Conservation (phyloP, 2,888 invertebrate genomes). For the Clivina fossor region DNA sequence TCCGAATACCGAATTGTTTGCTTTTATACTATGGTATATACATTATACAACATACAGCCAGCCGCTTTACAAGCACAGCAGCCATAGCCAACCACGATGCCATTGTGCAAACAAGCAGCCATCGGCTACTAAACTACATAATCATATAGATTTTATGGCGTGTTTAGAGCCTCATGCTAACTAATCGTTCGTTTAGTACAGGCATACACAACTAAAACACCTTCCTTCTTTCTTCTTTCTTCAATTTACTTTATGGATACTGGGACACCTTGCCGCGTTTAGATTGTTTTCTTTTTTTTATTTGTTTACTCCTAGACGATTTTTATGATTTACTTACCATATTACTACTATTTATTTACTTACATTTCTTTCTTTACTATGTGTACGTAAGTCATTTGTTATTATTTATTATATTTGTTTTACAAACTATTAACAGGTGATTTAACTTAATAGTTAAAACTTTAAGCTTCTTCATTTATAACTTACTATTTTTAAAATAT, state of each 20-base stretch:
- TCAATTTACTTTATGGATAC: slow-evolving; percentile 28
- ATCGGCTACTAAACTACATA: slow-evolving; percentile 32
- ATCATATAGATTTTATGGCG: slow-evolving; percentile 32
- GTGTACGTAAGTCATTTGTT: not conserved
- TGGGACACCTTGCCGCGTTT: too few species aligned
- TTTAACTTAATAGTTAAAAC: too few species aligned
- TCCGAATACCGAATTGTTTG: slow-evolving; percentile 22
- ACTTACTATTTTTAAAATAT: too few species aligned
- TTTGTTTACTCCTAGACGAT: slow-evolving; percentile 20
- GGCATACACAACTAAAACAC: too few species aligned
- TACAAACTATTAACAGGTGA: too few species aligned
- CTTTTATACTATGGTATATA: too few species aligned
- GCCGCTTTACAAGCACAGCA: too few species aligned
- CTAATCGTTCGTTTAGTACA: slow-evolving; percentile 30
- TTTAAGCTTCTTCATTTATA: too few species aligned
- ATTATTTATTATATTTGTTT: too few species aligned
- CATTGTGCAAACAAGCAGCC: slow-evolving; percentile 24
- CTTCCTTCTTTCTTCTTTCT: too few species aligned
- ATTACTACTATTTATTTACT: slow-evolving; percentile 7
- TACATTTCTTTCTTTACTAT: slow-evolving; percentile 2
- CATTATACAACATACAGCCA: too few species aligned
- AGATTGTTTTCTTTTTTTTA: slow-evolving; percentile 30
- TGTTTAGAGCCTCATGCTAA: slow-evolving; percentile 30
- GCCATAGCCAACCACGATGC: too few species aligned
- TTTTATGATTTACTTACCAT: slow-evolving; percentile 24